Conservation (phyloP, 2,888 invertebrate genomes). For the Halictus ligatus region DNA sequence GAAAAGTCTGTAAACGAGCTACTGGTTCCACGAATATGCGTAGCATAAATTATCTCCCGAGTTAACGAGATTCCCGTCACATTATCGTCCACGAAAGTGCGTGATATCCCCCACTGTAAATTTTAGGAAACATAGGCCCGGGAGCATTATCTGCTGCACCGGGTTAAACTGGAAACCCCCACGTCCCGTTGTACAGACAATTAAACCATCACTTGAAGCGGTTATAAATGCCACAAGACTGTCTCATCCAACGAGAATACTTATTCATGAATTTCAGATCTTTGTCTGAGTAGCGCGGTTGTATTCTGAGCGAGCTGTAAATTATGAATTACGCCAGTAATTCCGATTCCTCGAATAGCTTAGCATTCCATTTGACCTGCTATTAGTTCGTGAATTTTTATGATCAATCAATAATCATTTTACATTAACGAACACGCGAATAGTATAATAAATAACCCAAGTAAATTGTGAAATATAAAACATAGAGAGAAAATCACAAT, state of each 20-base stretch:
- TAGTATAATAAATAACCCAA: not conserved
- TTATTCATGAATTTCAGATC: constrained; percentile 44
- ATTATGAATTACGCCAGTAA: constrained; percentile 1
- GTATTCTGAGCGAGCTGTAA: constrained; percentile 1
- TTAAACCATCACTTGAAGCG: constrained; percentile 74
- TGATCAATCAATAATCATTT: not conserved
- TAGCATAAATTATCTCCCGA: not conserved
- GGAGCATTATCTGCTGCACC: not conserved
- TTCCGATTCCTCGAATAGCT: constrained; percentile 14
- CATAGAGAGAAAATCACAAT: not conserved
- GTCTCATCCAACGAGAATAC: constrained; percentile 37
- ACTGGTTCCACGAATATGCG: not conserved
- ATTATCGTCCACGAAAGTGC: not conserved
- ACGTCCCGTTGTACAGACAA: constrained; percentile 73
- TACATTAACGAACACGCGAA: not conserved
- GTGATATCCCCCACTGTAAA: not conserved
- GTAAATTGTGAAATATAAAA: not conserved
- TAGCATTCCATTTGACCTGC: no score
- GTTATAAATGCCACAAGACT: constrained; percentile 67
- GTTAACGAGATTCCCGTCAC: not conserved
- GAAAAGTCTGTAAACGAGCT: not conserved
- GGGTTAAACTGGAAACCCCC: constrained; percentile 65
- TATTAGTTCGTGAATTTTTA: not conserved
- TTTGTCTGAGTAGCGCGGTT: not conserved
- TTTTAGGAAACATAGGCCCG: not conserved